These are phyloP conservation scores for Caenorhabditis sp. DNA, from an alignment of 2,888 invertebrate genomes.

Conservation along the genomic window DNA sequence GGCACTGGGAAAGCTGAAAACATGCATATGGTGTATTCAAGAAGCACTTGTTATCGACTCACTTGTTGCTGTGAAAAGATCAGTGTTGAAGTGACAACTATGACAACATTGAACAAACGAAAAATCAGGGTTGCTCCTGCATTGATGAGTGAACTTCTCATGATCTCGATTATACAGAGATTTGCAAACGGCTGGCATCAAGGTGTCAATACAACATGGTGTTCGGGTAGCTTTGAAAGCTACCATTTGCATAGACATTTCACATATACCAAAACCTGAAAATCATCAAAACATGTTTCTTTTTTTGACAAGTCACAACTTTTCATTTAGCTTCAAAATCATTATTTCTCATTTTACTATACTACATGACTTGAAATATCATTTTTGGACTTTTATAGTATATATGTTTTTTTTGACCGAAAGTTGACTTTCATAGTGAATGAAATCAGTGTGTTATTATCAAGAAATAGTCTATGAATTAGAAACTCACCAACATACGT, in stretches of 20 bases:
- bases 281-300: neutral
- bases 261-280: constrained; percentile 25
- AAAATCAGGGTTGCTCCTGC: constrained; percentile 61
- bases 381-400: no score
- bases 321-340: no score
- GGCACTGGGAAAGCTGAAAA: constrained; percentile 45
- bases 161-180: constrained; percentile 53
- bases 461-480: constrained; percentile 9
- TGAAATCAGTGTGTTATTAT: constrained; percentile 5
- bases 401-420: no score
- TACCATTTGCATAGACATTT: constrained; percentile 38
- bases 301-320: neutral
- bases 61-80: constrained; percentile 51
- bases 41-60: neutral
- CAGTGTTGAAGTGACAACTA: constrained; percentile 61
- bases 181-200: constrained; percentile 56
- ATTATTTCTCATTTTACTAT: no score
- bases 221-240: constrained; percentile 56
- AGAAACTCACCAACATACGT: neutral
- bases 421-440: neutral
- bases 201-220: constrained; percentile 61
- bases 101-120: constrained; percentile 64
- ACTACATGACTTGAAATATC: no score
- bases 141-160: constrained; percentile 55
- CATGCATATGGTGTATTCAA: neutral